Conservation (phyloP, 1,140 invertebrate species). For the Trachymyrmex cornetzi region DNA sequence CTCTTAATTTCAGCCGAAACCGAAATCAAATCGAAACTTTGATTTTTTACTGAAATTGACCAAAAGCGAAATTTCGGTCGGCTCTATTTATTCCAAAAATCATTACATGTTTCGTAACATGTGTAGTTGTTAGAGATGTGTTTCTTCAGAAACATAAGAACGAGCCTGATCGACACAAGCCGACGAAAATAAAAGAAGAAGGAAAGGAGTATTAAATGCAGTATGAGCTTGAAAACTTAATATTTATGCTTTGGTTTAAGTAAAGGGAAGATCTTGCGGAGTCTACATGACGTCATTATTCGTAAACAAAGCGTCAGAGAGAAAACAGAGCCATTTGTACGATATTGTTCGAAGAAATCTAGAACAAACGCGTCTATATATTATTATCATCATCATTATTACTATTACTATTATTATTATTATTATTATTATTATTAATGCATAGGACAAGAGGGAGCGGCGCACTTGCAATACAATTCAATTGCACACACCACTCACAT, state of each 20-base stretch:
- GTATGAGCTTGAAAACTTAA: conserved; percentile 31
- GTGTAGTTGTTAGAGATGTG: background rate
- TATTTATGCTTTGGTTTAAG: conserved; percentile 59
- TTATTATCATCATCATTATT: conserved; percentile 17
- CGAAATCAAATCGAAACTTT: too few relatives aligned
- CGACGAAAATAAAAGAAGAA: background rate
- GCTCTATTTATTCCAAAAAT: background rate
- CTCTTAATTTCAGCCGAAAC: too few relatives aligned
- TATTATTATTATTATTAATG: conserved; percentile 6
- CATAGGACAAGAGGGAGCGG: background rate
- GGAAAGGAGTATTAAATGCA: conserved; percentile 7
- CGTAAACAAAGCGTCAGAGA: conserved; percentile 26
- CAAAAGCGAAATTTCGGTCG: too few relatives aligned
- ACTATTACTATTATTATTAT: too few relatives aligned
- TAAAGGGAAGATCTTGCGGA: conserved; percentile 23
- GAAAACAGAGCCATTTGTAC: conserved; percentile 25
- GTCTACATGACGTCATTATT: conserved; percentile 17
- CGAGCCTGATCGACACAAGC: background rate
- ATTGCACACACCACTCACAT: too few relatives aligned
- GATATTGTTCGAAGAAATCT: conserved; percentile 37
- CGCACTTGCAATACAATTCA: too few relatives aligned
- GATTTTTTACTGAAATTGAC: too few relatives aligned
- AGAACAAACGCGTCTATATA: conserved; percentile 38
- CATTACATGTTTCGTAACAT: conserved; percentile 4
- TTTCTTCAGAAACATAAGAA: background rate